These are phyloP conservation scores for Drosophila bocqueti DNA, from an alignment of 1,140 invertebrate species.

Conservation along the genomic window DNA sequence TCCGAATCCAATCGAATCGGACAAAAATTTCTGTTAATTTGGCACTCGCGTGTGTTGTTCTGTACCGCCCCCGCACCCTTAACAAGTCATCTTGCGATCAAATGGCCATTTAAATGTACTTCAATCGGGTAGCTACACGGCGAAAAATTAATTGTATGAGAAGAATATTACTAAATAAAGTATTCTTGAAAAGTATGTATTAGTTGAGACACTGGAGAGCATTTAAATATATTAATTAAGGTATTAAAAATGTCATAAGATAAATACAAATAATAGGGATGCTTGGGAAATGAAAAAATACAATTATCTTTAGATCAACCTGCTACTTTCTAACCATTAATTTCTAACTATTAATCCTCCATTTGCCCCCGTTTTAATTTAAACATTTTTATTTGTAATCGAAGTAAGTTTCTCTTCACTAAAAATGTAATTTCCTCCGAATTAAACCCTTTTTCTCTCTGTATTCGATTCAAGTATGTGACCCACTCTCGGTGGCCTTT, in stretches of 20 bases:
- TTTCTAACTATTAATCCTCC: too few species aligned
- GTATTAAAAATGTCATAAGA: neutral
- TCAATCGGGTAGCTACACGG: neutral
- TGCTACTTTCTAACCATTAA: too few species aligned
- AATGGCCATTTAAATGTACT: slow-evolving; percentile 74
- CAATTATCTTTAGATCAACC: too few species aligned
- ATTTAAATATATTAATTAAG: neutral
- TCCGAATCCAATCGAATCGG: slow-evolving; percentile 26
- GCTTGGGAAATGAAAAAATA: too few species aligned
- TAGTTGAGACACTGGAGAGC: neutral
- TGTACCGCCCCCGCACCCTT: slow-evolving; percentile 49
- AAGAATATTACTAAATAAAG: too few species aligned
- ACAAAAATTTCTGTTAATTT: slow-evolving; percentile 76
- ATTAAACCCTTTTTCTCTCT: neutral
- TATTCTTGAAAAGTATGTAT: too few species aligned
- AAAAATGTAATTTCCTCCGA: too few species aligned
- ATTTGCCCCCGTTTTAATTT: too few species aligned
- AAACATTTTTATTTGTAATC: too few species aligned
- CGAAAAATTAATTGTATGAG: neutral
- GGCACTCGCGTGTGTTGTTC: slow-evolving; percentile 66
- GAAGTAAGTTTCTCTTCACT: too few species aligned
- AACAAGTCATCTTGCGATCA: slow-evolving; percentile 37
- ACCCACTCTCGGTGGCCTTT: slow-evolving; percentile 70
- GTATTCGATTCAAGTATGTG: slow-evolving; percentile 37
- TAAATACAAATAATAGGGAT: too few species aligned